Percentiles rank a stretch among this genome's conserved stretches.
Evolutionary conservation across 2,888 invertebrate species (phyloP).

Genomic region (Coenonympha glycerion): DNA sequence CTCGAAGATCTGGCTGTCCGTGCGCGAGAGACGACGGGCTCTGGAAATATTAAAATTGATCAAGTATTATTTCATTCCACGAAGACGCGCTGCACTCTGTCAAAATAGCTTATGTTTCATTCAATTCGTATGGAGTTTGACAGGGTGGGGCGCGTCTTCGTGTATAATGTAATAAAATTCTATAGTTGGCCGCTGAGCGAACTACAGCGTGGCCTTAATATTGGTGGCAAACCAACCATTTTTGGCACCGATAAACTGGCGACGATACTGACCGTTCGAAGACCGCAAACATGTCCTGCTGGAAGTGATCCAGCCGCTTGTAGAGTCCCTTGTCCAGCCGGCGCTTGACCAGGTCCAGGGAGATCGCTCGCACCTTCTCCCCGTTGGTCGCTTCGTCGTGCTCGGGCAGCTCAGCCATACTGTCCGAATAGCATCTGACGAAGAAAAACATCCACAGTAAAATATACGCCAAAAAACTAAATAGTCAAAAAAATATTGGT

Average conservation of each 20-base stretch:
- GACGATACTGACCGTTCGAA: conserved; percentile 78
- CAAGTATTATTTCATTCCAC: too few species aligned
- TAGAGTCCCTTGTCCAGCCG: conserved; percentile 94
- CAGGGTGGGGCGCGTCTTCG: too few species aligned
- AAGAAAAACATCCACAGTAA: not conserved
- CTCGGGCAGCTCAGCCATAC: conserved; percentile 94
- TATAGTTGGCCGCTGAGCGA: too few species aligned
- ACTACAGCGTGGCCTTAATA: too few species aligned
- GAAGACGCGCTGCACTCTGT: too few species aligned
- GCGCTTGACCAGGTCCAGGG: conserved; percentile 94
- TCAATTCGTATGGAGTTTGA: too few species aligned
- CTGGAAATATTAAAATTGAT: too few species aligned
- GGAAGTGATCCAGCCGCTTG: conserved; percentile 94
- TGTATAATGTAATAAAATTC: too few species aligned
- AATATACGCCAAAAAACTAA: not conserved
- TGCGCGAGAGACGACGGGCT: conserved; percentile 89
- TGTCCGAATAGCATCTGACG: conserved; percentile 96
- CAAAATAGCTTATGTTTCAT: too few species aligned
- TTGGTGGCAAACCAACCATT: too few species aligned
- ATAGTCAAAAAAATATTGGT: too few species aligned
- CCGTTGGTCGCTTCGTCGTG: conserved; percentile 80
- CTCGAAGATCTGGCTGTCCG: conserved; percentile 96
- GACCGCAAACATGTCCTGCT: conserved; percentile 96
- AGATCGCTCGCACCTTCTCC: conserved; percentile 85
- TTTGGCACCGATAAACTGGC: too few species aligned